These are phyloP conservation scores for Brachionichthys hirsutus DNA, from an alignment of 2,113 vertebrate genomes.

Conservation along the genomic window DNA sequence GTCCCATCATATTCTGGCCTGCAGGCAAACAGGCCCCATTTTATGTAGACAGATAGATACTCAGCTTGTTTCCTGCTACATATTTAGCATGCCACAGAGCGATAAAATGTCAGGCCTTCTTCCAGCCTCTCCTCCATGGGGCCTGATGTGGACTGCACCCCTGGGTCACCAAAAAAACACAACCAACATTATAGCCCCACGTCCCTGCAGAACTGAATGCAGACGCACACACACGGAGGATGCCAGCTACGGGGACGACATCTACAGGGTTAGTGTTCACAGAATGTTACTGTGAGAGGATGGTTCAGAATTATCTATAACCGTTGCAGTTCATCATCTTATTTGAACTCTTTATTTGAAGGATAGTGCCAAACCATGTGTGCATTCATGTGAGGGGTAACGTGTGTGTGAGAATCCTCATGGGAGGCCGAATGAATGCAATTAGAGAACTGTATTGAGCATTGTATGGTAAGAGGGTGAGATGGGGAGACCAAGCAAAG, in stretches of 20 bases:
- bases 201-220: conserved; percentile 9
- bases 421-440: conserved; percentile 37
- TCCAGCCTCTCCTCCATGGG: conserved; percentile 23
- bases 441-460: conserved; percentile 40
- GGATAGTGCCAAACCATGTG: conserved; percentile 20
- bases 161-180: conserved; percentile 53
- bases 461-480: conserved; percentile 23
- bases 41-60: conserved; percentile 64
- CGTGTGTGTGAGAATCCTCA: neutral
- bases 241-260: conserved; percentile 15
- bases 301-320: conserved; percentile 35
- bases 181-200: conserved; percentile 43
- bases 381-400: conserved; percentile 9
- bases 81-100: conserved; percentile 70
- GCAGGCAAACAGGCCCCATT: conserved; percentile 59
- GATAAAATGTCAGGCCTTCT: conserved; percentile 62
- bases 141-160: conserved; percentile 40
- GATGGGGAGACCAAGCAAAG: conserved; percentile 40
- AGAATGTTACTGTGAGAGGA: conserved; percentile 63
- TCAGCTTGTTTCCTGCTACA: conserved; percentile 64
- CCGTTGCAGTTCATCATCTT: conserved; percentile 42
- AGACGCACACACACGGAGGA: conserved; percentile 8
- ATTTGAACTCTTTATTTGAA: conserved; percentile 42
- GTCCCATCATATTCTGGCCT: conserved; percentile 58
- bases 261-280: conserved; percentile 22